phyloP scores from a whole-genome alignment of 2,888 invertebrate species.

The Sclerodermus sp. region DNA sequence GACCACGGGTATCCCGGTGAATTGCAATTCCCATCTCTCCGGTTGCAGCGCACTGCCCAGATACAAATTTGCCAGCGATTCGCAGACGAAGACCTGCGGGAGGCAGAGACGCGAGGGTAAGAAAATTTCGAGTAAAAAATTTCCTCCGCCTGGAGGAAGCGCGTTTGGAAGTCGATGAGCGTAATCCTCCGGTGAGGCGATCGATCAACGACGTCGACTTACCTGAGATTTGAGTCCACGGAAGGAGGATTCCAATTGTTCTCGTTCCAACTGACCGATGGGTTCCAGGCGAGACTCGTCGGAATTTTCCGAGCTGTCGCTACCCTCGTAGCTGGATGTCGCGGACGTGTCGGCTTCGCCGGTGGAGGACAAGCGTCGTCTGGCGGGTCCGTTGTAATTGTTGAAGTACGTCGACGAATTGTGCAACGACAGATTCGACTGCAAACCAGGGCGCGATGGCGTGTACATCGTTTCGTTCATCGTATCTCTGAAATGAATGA shows the following conservation, averaged over 20 bases:
- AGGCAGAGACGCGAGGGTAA: no score
- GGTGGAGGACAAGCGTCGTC: conserved; percentile 64
- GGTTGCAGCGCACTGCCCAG: conserved; percentile 64
- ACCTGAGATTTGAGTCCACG: conserved; percentile 76
- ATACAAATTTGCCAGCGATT: conserved; percentile 74
- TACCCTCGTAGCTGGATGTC: conserved; percentile 63
- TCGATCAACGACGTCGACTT: conserved; percentile 13
- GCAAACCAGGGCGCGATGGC: conserved; percentile 44
- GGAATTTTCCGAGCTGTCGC: conserved; percentile 61
- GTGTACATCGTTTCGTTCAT: conserved; percentile 49
- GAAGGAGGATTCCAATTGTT: conserved; percentile 74
- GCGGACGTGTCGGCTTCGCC: conserved; percentile 62
- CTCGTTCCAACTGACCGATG: conserved; percentile 67
- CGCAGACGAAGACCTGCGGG: conserved; percentile 70
- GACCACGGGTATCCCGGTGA: conserved; percentile 78
- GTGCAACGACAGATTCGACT: conserved; percentile 47
- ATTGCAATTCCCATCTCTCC: conserved; percentile 70
- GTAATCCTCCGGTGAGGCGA: background rate
- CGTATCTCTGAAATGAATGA: conserved; percentile 19
- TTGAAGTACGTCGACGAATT: conserved; percentile 48
- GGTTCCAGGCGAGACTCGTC: conserved; percentile 59
- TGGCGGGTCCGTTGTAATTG: conserved; percentile 45
- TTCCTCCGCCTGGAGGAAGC: no score
- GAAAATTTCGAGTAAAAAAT: no score
- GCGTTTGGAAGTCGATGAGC: background rate